A percentile compares a stretch with the other conserved stretches of the same genome.
These are phyloP conservation scores for Heteractis magnifica DNA, from an alignment of 92 coral and sea anemone genomes.

Conservation along the genomic window DNA sequence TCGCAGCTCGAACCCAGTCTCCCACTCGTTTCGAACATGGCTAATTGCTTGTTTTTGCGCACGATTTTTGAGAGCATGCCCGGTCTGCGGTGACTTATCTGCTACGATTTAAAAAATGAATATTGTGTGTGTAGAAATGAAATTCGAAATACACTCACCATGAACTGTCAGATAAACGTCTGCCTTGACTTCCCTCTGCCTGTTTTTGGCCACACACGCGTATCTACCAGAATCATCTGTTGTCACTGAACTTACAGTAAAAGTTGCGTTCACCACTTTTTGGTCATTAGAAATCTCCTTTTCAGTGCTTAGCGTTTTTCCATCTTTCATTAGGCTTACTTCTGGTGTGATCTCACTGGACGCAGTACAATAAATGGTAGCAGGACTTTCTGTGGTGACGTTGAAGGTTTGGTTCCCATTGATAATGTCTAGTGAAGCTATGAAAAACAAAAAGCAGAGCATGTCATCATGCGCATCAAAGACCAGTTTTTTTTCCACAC, in stretches of 20 bases:
- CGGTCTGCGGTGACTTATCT: no score
- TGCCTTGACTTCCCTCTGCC: background rate
- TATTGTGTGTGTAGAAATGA: no score
- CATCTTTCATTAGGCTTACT: background rate
- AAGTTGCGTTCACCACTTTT: background rate
- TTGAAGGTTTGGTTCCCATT: background rate
- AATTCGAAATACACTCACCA: no score
- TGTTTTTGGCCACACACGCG: background rate
- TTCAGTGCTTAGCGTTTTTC: background rate
- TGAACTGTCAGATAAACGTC: background rate
- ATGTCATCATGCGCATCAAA: no score
- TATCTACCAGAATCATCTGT: slow-evolving; percentile 3
- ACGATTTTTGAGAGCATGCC: no score
- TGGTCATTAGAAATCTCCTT: background rate
- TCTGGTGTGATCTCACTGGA: background rate
- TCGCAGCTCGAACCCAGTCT: no score
- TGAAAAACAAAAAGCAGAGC: no score
- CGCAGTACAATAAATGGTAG: background rate
- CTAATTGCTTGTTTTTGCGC: no score
- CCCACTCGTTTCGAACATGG: no score
- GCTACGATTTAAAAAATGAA: no score
- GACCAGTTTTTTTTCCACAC: no score
- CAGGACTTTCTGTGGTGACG: background rate
- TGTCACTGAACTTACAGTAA: background rate
- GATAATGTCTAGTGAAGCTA: background rate